Evolutionary conservation across 2,113 vertebrate species (phyloP).

Genomic region (Edolisoma coerulescens): DNA sequence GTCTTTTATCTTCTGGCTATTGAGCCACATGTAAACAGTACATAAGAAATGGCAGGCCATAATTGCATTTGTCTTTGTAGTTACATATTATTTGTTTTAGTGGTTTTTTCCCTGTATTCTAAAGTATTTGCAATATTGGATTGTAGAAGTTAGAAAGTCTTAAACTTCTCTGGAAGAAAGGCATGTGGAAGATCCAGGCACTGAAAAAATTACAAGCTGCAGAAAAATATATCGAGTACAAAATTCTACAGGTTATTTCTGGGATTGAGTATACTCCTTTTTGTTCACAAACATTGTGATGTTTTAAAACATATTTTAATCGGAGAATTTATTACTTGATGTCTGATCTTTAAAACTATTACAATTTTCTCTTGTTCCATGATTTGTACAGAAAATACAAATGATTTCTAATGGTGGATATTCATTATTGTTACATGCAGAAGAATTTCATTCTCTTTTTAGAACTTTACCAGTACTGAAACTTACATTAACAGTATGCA

Average conservation of each 20-base stretch:
- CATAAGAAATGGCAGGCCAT: neutral
- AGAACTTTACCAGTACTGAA: neutral
- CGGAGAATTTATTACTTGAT: neutral
- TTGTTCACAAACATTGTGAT: neutral
- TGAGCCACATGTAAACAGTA: neutral
- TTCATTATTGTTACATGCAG: neutral
- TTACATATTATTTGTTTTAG: neutral
- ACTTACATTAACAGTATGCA: neutral
- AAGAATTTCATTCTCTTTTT: neutral
- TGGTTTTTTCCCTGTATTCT: accelerated
- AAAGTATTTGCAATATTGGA: neutral
- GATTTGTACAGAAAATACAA: neutral
- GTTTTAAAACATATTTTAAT: neutral
- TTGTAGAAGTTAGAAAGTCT: neutral
- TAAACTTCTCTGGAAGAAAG: neutral
- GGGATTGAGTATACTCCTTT: neutral
- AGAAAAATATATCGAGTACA: neutral
- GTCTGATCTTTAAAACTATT: neutral
- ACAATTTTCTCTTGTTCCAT: neutral
- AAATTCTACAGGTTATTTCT: neutral
- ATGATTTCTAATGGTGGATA: neutral
- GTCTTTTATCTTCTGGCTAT: neutral
- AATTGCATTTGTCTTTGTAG: neutral
- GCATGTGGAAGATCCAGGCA: neutral
- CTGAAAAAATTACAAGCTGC: neutral